Evolutionary conservation across 2,888 invertebrate genomes (phyloP).

Genomic region (Myopa testacea): DNA sequence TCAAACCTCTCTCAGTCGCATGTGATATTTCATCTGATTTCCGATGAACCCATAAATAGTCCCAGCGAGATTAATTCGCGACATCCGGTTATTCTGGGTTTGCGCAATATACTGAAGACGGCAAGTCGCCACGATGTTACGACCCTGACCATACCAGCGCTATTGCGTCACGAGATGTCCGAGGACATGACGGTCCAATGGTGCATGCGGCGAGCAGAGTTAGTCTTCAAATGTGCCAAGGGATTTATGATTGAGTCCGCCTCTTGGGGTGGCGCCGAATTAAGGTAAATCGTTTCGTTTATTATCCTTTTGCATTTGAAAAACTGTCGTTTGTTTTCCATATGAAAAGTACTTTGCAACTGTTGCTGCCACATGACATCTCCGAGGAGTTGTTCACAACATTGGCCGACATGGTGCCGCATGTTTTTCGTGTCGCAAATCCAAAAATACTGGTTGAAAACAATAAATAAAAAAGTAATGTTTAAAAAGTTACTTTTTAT

Average conservation of each 20-base stretch:
- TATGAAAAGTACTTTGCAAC: slow-evolving; percentile 62
- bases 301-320: not conserved
- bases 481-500: no score
- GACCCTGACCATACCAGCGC: slow-evolving; percentile 90
- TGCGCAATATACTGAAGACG: slow-evolving; percentile 93
- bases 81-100: slow-evolving; percentile 93
- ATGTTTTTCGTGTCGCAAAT: slow-evolving; percentile 94
- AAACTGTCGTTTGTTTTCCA: not conserved
- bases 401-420: slow-evolving; percentile 88
- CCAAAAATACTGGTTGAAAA: slow-evolving; percentile 81
- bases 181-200: slow-evolving; percentile 98
- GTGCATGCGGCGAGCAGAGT: slow-evolving; percentile 95
- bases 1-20: slow-evolving; percentile 95
- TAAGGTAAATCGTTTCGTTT: slow-evolving; percentile 76
- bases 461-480: slow-evolving; percentile 52
- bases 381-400: slow-evolving; percentile 85
- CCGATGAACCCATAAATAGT: slow-evolving; percentile 79
- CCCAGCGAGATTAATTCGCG: slow-evolving; percentile 92
- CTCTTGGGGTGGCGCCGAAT: slow-evolving; percentile 90
- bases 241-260: slow-evolving; percentile 99
- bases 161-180: slow-evolving; percentile 92
- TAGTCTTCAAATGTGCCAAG: slow-evolving; percentile 98
- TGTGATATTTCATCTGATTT: slow-evolving; percentile 94
- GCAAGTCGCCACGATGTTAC: slow-evolving; percentile 96
- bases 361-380: slow-evolving; percentile 83